A percentile compares a stretch with the other conserved stretches of the same genome.
phyloP scores from a whole-genome alignment of 2,888 invertebrate genomes.

The Cordilura impudica region DNA sequence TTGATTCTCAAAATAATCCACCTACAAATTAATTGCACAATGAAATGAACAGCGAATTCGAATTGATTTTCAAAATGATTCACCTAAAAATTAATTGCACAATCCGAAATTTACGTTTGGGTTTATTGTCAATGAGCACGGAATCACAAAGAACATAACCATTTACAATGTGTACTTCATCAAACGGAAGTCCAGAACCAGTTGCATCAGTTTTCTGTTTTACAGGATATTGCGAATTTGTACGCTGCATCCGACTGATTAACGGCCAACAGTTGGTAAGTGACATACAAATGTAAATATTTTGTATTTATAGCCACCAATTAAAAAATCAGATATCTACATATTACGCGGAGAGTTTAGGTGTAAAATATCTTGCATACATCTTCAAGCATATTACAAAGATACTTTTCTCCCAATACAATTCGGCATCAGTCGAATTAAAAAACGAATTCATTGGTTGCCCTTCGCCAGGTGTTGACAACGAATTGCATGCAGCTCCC shows the following conservation, averaged over 20 bases:
- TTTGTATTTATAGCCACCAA: too few relatives aligned
- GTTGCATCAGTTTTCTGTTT: conserved; percentile 77
- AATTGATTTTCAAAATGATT: not conserved
- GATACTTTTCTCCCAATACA: conserved; percentile 81
- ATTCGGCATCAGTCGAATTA: conserved; percentile 83
- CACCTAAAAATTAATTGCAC: not conserved
- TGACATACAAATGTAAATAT: not conserved
- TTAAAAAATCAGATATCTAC: conserved; percentile 65
- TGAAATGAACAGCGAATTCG: not conserved
- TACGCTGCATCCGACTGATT: conserved; percentile 80
- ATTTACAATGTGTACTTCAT: too few relatives aligned
- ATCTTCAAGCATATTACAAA: too few relatives aligned
- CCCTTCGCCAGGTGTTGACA: not conserved
- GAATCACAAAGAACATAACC: too few relatives aligned
- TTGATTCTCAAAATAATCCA: too few relatives aligned
- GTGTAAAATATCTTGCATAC: conserved; percentile 64
- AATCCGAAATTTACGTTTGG: too few relatives aligned
- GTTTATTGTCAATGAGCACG: too few relatives aligned
- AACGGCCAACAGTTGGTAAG: conserved; percentile 81
- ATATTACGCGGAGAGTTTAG: conserved; percentile 66
- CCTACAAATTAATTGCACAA: too few relatives aligned
- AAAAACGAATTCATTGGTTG: conserved; percentile 75
- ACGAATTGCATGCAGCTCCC: not conserved
- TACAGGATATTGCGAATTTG: conserved; percentile 82
- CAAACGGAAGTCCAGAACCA: too few relatives aligned